Conservation (phyloP, 2,113 vertebrate genomes). For the Mus pahari region DNA sequence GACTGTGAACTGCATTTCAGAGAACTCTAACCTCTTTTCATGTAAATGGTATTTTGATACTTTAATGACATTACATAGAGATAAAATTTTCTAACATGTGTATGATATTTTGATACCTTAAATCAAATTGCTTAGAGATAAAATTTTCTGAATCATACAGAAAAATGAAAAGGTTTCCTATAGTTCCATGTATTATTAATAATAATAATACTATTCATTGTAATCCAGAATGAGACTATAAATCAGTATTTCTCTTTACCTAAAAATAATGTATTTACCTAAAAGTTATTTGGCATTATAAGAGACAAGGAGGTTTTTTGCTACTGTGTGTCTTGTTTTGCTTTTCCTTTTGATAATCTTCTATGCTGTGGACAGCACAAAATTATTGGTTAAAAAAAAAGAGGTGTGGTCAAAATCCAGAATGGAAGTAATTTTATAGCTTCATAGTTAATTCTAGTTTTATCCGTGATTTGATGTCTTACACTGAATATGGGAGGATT, state of each 20-base stretch:
- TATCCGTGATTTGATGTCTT: not conserved
- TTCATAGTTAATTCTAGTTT: not conserved
- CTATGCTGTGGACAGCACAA: not conserved
- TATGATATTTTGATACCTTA: slow-evolving; percentile 13
- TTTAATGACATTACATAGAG: slow-evolving; percentile 6
- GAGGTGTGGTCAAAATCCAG: not conserved
- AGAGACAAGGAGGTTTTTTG: not conserved
- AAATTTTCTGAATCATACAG: not conserved
- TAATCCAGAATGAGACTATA: not conserved
- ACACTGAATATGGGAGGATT: not conserved
- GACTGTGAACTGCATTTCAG: not conserved
- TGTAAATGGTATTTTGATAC: slow-evolving; percentile 10
- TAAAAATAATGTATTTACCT: not conserved
- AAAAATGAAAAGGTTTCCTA: not conserved
- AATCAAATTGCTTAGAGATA: not conserved
- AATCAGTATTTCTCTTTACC: not conserved
- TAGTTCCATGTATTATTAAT: not conserved
- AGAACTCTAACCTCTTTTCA: not conserved
- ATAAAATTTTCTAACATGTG: not conserved
- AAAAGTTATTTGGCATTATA: not conserved
- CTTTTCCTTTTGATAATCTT: not conserved
- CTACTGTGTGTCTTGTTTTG: not conserved
- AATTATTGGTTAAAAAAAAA: not conserved
- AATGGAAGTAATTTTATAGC: not conserved
- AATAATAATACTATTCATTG: too few relatives aligned